These are phyloP conservation scores for Catocala fraxini DNA, from an alignment of 2,888 invertebrate species.

Conservation along the genomic window DNA sequence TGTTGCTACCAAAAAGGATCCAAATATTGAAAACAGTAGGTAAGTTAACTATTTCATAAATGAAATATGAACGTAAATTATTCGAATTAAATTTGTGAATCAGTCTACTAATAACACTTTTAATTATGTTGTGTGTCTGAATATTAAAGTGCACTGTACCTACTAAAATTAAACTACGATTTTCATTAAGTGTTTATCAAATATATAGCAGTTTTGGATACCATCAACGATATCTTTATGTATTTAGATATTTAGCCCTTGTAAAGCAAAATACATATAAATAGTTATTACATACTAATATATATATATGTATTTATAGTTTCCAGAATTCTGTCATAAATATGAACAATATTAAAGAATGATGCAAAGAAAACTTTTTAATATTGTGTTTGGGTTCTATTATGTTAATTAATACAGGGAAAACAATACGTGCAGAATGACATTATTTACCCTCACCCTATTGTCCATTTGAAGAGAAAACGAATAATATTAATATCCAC, in stretches of 20 bases:
- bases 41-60: not conserved
- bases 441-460: constrained; percentile 1
- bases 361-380: not conserved
- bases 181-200: no score
- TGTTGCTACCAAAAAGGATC: not conserved
- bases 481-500: not conserved
- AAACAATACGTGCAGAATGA: constrained; percentile 4
- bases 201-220: no score
- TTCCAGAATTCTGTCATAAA: no score
- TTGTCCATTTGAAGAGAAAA: constrained; percentile 1
- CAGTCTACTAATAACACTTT: not conserved
- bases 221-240: no score
- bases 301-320: no score
- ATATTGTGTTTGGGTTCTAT: not conserved
- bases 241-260: no score
- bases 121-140: not conserved
- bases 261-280: no score
- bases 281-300: no score
- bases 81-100: not conserved
- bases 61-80: not conserved
- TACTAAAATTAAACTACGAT: no score
- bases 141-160: no score
- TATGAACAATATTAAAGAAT: not conserved
- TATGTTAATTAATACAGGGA: not conserved
- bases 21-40: not conserved